Percentiles rank a stretch among this genome's conserved stretches.
Evolutionary conservation across 2,113 vertebrate species (phyloP).

Genomic region (Hypocryptadius cinnamomeus): DNA sequence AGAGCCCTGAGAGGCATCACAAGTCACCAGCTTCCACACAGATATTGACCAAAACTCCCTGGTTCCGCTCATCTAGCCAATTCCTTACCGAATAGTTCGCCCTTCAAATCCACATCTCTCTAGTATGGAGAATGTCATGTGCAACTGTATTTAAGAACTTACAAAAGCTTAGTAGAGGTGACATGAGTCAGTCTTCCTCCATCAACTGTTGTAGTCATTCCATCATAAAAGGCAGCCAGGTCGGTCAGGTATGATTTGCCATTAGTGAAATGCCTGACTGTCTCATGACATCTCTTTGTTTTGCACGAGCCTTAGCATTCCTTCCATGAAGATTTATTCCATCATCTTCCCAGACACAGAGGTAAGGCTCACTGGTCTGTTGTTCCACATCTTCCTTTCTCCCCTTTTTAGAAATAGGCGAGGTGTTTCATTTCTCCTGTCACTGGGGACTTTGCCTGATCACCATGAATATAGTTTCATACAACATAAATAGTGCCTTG

Average conservation of each 20-base stretch:
- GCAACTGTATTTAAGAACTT: background rate
- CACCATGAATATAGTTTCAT: background rate
- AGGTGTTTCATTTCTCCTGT: background rate
- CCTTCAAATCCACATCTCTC: background rate
- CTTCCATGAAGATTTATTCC: background rate
- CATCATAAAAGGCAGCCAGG: background rate
- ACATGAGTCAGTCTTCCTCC: background rate
- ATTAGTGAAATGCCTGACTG: background rate
- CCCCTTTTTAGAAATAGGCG: background rate
- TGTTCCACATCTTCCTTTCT: background rate
- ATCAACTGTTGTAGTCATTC: background rate
- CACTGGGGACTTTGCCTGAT: background rate
- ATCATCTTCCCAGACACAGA: background rate
- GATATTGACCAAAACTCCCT: background rate
- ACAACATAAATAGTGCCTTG: background rate
- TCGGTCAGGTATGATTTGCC: background rate
- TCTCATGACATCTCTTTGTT: background rate
- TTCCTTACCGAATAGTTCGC: rapidly evolving
- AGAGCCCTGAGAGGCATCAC: background rate
- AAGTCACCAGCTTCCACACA: background rate
- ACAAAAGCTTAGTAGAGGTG: background rate
- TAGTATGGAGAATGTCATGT: background rate
- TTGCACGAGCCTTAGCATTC: background rate
- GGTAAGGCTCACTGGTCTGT: background rate
- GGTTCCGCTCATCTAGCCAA: background rate